phyloP scores from a whole-genome alignment of 2,113 vertebrate species.

The Deroptyus accipitrinus region DNA sequence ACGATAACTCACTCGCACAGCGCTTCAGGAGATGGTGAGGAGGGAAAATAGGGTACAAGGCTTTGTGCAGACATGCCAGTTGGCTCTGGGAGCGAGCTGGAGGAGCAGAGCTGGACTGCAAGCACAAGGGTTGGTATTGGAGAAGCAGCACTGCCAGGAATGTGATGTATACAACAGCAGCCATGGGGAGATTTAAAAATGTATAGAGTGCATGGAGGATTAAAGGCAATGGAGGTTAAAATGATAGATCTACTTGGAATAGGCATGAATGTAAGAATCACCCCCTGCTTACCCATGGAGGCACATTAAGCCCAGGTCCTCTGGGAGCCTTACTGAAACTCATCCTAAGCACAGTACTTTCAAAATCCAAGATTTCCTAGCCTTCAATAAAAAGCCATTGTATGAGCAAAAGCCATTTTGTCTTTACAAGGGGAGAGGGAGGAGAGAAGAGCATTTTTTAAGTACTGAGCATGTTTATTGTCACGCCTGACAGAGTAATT shows the following conservation, averaged over 20 bases:
- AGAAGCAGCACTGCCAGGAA: neutral
- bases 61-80: neutral
- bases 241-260: neutral
- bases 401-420: neutral
- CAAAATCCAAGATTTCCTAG: neutral
- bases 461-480: neutral
- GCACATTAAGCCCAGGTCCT: neutral
- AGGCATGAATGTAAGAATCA: neutral
- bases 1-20: neutral
- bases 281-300: neutral
- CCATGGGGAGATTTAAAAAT: neutral
- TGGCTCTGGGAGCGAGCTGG: neutral
- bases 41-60: neutral
- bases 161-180: neutral
- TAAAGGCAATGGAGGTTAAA: neutral
- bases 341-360: neutral
- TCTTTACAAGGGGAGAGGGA: neutral
- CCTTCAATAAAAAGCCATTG: neutral
- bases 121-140: neutral
- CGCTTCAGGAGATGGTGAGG: accelerated
- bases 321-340: neutral
- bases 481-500: neutral
- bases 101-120: neutral
- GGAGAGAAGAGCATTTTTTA: neutral
- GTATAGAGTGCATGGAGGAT: neutral